A percentile compares a stretch with the other conserved stretches of the same genome.
Evolutionary conservation across 2,797 vertebrate species (phyloP).

Genomic region (Astyanax mexicanus): DNA sequence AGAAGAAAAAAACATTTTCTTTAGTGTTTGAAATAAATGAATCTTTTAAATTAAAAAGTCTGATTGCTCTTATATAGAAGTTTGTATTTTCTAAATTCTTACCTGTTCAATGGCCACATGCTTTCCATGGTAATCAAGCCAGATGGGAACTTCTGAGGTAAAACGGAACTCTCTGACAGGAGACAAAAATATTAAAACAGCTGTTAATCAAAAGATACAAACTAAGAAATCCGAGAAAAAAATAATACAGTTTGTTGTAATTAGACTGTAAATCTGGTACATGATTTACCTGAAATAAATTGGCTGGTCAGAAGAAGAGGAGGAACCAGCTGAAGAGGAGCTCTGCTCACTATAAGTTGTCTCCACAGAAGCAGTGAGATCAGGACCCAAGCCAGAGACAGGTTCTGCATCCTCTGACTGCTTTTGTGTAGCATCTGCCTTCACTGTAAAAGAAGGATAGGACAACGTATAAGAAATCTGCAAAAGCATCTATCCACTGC

Average conservation of each 20-base stretch:
- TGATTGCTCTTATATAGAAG: too few species aligned
- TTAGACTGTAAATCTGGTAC: background rate
- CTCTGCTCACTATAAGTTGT: conserved; percentile 80
- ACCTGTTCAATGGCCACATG: conserved; percentile 92
- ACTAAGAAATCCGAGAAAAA: background rate
- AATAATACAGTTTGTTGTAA: background rate
- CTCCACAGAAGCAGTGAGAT: conserved; percentile 79
- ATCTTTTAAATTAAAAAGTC: too few species aligned
- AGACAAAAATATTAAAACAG: background rate
- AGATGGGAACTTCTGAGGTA: conserved; percentile 93
- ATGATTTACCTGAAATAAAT: conserved; percentile 89
- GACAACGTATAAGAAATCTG: background rate
- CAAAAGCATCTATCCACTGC: background rate
- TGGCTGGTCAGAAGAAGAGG: conserved; percentile 86
- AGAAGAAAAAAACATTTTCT: too few species aligned
- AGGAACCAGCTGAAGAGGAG: conserved; percentile 78
- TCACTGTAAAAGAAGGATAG: conserved; percentile 67
- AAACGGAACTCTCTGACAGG: conserved; percentile 91
- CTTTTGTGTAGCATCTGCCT: conserved; percentile 72
- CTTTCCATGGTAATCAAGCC: conserved; percentile 94
- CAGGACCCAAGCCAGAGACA: conserved; percentile 68
- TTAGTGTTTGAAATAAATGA: too few species aligned
- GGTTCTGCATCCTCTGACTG: conserved; percentile 68
- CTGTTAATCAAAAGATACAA: background rate
- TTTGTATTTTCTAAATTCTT: conserved; percentile 37